Base-by-base conservation (phyloP, 2,797 vertebrate genomes). In the Rhinophrynus dorsalis region DNA sequence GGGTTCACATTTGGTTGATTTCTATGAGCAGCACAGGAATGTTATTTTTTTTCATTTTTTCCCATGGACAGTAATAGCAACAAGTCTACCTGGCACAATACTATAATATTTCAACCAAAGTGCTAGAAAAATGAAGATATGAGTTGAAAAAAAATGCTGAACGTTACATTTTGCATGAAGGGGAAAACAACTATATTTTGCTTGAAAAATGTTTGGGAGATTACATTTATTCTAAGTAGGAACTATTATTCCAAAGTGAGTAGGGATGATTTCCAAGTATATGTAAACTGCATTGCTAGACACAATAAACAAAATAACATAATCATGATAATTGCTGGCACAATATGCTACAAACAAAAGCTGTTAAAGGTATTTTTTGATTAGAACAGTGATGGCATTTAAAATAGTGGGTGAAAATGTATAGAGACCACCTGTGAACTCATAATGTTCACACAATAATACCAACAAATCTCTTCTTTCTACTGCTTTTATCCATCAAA, bases 401-500 rank as follows among this genome's bases (percentile, higher is more conserved):
- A 21, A 56, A 55, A 55, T 7, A 55, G 5, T 6, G 17, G 30
- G 20, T 55, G 11, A 35, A 24, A 45, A 33, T 55, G 37, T 23
- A 55, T 13, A 29, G 35, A 30, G 37, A 67, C 63, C 51, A 67
- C 63, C 51, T 67, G 63, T 12, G 29, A 33, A 48, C 38, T 11
- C 4, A 23, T 26, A 48, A 48, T 37, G 52, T 13, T 26, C 29
- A 35, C 18, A 40, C 54, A 57, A 56, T 57, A 56, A 67, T 67
- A 18, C 20, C 37, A 47, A 57, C 54, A 67, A 44, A 67, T 57
- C 40, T 45, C 13, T 29, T 67, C 64, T 56, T 30, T 67, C 52
- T 33, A 24, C 27, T 37, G 17, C 64, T 67, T 67, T 67, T 56
- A 67, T 67, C 64, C 12, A 57, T 67, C 38, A 57, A 57, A 56